Base-by-base conservation (phyloP, 1,140 invertebrate species). In the Drosophila prosaltans region DNA sequence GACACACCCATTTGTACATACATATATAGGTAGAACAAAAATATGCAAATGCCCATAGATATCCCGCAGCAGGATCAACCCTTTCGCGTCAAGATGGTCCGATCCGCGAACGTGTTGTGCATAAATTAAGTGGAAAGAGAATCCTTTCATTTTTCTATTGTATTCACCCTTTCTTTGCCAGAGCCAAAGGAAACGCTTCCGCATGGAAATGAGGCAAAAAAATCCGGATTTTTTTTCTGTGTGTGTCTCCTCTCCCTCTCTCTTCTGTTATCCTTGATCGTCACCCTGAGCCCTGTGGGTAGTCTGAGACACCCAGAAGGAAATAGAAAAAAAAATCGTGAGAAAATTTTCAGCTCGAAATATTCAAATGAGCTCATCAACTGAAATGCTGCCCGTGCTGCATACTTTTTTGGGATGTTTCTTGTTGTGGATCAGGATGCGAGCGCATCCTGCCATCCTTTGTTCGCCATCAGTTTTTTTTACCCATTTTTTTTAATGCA, bases 141-240 rank as follows among this genome's bases (percentile, higher is more conserved):
- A 65, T 84, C 71, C 79, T 78, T 81, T 68, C 67, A 64, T 65
- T 51, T 40, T 51, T 40, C 55, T 48, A 80, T 51, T 65, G 89
- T 89, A 74, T 45, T 69, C 73, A 83, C 77, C 84, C 83, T 83
- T 83, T 72, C 59, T 77, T 79, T 64, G 57, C 45, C 36, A 11
- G 16, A 45, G 43, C 43, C 43, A 51, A 72, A 76, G 58, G 70
- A 70, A 70, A 72, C 86, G 82, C 82, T 76, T 91, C 80, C 84
- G 68, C 88, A 91, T 91, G 73, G 85, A 91, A 91, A 91, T 91
- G 88, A 90, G 83, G 88, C 84, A 88, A 91, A 91, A 78, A 91
- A 90, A 88, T 79, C 82, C 69, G 82, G 88, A 81, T 91, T 91
- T 90, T 90, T 77, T 88, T 83, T 32, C 11, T 58, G 57, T 54